Evolutionary conservation across 2,797 vertebrate species (phyloP).

Genomic region (Lophotriccus pileatus): DNA sequence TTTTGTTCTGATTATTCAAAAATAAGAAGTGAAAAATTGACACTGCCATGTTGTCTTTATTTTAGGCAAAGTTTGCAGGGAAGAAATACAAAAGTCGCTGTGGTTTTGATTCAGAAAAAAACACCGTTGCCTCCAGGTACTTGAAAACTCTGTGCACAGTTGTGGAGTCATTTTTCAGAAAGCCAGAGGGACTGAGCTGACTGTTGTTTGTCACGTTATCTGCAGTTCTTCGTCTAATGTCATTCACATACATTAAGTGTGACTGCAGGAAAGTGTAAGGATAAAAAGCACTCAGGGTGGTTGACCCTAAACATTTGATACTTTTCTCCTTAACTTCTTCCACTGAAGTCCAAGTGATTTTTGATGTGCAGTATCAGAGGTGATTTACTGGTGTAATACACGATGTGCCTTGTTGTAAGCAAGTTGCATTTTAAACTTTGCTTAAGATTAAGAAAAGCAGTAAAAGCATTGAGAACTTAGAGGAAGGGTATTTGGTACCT

Average conservation of each 20-base stretch:
- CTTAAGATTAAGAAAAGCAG: neutral
- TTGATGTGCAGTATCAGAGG: neutral
- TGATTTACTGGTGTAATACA: neutral
- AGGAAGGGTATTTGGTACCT: neutral
- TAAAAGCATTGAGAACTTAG: neutral
- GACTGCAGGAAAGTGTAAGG: neutral
- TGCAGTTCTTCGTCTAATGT: neutral
- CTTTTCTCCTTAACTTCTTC: neutral
- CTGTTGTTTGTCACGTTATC: neutral
- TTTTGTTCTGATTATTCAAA: neutral
- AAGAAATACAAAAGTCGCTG: slow-evolving; percentile 96
- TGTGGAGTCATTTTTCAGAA: neutral
- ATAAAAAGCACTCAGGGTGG: neutral
- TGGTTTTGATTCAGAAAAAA: slow-evolving; percentile 98
- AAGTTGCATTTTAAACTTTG: neutral
- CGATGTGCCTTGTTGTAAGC: neutral
- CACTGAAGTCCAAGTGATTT: neutral
- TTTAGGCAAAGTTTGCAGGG: slow-evolving; percentile 94
- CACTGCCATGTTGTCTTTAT: neutral
- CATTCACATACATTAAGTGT: neutral
- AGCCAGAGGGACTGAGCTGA: neutral
- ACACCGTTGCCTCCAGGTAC: slow-evolving; percentile 95
- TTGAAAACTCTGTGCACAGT: neutral
- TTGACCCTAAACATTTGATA: neutral
- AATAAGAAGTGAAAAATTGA: neutral